These are phyloP conservation scores for Pandion haliaetus DNA, from an alignment of 2,113 vertebrate genomes.

Conservation along the genomic window DNA sequence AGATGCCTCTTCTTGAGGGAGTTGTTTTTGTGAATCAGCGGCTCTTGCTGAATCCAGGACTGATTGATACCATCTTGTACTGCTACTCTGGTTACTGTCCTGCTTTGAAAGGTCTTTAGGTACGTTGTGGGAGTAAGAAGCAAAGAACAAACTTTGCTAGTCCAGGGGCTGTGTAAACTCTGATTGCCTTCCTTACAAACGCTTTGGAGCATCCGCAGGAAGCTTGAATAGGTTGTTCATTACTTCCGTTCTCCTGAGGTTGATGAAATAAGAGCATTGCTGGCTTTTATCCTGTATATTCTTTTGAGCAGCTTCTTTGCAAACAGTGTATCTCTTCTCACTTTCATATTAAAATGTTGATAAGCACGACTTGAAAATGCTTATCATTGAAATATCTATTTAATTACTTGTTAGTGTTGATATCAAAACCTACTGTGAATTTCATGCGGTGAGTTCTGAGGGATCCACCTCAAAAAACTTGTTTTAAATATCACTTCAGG, in stretches of 20 bases:
- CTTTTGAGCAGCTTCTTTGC: background rate
- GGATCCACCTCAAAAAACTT: background rate
- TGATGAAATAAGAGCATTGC: background rate
- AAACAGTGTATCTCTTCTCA: background rate
- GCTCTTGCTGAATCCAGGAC: background rate
- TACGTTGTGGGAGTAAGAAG: background rate
- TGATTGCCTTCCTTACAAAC: background rate
- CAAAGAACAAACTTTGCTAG: background rate
- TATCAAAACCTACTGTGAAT: background rate
- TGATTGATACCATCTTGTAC: accelerated
- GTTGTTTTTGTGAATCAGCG: background rate
- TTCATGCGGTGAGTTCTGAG: background rate
- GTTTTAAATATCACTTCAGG: background rate
- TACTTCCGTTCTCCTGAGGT: accelerated
- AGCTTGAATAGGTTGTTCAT: background rate
- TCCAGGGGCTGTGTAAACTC: background rate
- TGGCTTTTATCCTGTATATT: background rate
- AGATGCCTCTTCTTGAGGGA: background rate
- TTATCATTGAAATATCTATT: background rate
- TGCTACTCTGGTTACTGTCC: background rate
- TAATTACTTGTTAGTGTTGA: background rate
- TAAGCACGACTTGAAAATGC: background rate
- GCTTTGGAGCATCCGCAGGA: background rate
- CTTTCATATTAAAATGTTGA: background rate
- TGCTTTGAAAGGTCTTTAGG: background rate